Base-by-base conservation (phyloP, 2,888 invertebrate genomes). In the Timema cristinae region DNA sequence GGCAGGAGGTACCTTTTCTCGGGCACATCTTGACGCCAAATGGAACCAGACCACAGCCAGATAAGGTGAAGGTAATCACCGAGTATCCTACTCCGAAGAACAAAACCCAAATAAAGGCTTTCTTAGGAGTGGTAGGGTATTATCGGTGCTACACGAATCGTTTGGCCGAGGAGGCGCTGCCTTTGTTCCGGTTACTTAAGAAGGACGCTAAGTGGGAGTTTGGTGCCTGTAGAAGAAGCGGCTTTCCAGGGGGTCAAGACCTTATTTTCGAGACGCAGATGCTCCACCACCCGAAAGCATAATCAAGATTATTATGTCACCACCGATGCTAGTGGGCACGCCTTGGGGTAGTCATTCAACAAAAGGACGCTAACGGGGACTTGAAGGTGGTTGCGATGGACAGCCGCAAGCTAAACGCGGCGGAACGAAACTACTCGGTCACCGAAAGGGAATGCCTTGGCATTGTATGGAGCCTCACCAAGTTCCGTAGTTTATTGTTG, bases 381-480 rank as follows among this genome's bases (percentile, higher is more conserved):
- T 15, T 67, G 69, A 47, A 69, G 16, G 15, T 67, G 0, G 69
- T 75, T 9, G 72, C 73, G 49, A 73, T 71, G 54, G 73, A 75
- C 7, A 76, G 77, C 32, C 70, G 75, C 56, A 69, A 66, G 6
- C 59, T 78, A 15, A 49, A 54, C 9, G 67, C 66, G 5, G 67
- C 75, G 0, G 75, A 77, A 68, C 49, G 52, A 1, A 56, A 69
- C 2, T 75, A 76, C 54, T 49, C 47, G 4, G 72, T 69, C 11
- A 73, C 70, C 1, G 75, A 77, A 51, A 75, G 73, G 49, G 76
- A 77, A 51, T 52, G 72, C 1, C 68, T 76, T 5, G 72, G 73
- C 5, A 59, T 75, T 0, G 73, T 77, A 6, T 76, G 71, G 66
- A 71, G 75, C 5, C 11, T 77, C 10, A 56, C 68, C n/a, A 73